phyloP scores from a whole-genome alignment of 1,140 invertebrate species.

The Ladona fulva region DNA sequence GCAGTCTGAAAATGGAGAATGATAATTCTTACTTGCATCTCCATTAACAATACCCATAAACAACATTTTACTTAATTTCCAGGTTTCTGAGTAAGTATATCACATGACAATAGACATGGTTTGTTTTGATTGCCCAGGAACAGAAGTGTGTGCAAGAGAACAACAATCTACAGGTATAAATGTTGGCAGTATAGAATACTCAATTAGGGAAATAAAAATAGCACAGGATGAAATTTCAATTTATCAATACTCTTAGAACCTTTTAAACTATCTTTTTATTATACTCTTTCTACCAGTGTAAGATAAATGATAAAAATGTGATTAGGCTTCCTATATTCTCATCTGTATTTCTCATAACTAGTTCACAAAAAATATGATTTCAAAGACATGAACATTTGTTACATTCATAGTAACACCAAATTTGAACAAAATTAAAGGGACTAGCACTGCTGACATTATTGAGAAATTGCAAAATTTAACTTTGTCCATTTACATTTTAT shows the following conservation, averaged over 20 bases:
- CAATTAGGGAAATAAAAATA: conserved; percentile 3
- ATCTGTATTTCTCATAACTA: neutral
- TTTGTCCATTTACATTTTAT: conserved; percentile 7
- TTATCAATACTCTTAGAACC: neutral
- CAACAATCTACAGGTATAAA: neutral
- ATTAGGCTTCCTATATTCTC: neutral
- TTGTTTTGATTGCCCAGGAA: neutral
- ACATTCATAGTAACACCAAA: neutral
- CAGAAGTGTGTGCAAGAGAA: neutral
- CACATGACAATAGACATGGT: neutral
- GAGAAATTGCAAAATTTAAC: neutral
- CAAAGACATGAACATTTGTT: neutral
- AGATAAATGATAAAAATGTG: neutral
- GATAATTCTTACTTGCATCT: no score
- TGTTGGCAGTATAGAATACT: neutral
- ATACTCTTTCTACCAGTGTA: neutral
- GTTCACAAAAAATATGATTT: neutral
- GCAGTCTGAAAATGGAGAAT: no score
- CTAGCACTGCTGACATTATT: conserved; percentile 5
- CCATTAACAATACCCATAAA: no score
- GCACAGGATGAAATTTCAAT: neutral
- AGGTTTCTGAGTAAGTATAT: conserved; percentile 7
- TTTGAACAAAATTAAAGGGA: neutral
- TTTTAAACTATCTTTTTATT: neutral
- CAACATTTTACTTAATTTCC: neutral